A percentile compares a stretch with the other conserved stretches of the same genome.
phyloP scores from a whole-genome alignment of 2,888 invertebrate species.

The Ctena decussata region DNA sequence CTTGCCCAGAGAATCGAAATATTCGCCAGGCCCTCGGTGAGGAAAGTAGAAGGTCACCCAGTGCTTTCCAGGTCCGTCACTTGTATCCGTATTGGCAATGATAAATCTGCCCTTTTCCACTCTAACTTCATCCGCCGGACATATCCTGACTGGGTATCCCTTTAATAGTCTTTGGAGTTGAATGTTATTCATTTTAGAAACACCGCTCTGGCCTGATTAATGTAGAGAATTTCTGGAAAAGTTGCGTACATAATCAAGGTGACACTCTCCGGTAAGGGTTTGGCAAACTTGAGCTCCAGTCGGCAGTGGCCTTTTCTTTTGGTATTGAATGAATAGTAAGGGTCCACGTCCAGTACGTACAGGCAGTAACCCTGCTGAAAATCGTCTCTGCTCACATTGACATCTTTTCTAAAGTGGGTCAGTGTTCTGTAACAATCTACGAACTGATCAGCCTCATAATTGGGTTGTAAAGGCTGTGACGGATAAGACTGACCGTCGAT shows the following conservation, averaged over 20 bases:
- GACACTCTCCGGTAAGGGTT: constrained; percentile 41
- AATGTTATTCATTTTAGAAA: constrained; percentile 13
- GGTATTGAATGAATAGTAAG: constrained; percentile 23
- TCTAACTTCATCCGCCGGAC: constrained; percentile 19
- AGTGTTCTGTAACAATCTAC: constrained; percentile 42
- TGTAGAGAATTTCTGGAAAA: constrained; percentile 33
- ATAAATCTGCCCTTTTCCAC: neutral
- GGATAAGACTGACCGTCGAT: constrained; percentile 35
- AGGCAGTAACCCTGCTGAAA: constrained; percentile 28
- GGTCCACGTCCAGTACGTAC: constrained; percentile 25
- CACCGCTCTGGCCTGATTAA: constrained; percentile 22
- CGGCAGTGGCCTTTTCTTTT: constrained; percentile 44
- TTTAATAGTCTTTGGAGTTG: neutral
- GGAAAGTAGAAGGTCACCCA: no score
- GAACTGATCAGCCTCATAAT: constrained; percentile 9
- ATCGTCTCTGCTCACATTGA: constrained; percentile 17
- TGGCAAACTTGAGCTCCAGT: constrained; percentile 31
- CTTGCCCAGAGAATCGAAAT: no score
- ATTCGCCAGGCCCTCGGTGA: no score
- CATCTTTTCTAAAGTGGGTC: neutral
- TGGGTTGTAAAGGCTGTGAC: constrained; percentile 35
- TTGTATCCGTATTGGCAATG: no score
- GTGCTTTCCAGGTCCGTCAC: no score
- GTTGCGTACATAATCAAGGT: constrained; percentile 41
- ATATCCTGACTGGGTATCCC: neutral